Evolutionary conservation across 1,140 invertebrate species (phyloP).

Genomic region (Lepidurus couesii): DNA sequence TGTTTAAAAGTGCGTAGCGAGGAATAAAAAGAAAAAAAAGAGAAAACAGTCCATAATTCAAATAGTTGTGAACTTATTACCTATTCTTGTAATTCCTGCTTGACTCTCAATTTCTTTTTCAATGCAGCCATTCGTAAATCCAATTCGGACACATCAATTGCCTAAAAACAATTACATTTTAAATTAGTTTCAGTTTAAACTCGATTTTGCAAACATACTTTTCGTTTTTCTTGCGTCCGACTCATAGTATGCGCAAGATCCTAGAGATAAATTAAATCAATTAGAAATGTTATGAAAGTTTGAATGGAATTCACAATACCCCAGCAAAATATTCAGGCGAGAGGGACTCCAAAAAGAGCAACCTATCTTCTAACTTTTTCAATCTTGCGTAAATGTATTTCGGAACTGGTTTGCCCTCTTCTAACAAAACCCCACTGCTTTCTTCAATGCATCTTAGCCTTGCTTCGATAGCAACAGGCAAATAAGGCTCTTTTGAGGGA

Average conservation of each 20-base stretch:
- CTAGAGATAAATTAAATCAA: neutral
- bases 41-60: neutral
- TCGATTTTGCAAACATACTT: neutral
- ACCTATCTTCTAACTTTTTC: constrained; percentile 59
- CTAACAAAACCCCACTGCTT: constrained; percentile 48
- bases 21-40: neutral
- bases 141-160: neutral
- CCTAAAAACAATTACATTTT: neutral
- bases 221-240: neutral
- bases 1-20: neutral
- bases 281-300: neutral
- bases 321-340: constrained; percentile 61
- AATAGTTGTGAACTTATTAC: neutral
- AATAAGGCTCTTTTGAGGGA: constrained; percentile 41
- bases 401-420: constrained; percentile 45
- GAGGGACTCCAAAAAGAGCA: constrained; percentile 59
- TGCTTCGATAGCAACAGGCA: constrained; percentile 51
- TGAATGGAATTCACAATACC: neutral
- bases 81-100: constrained; percentile 7
- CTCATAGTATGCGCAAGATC: neutral
- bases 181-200: neutral
- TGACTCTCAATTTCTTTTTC: neutral
- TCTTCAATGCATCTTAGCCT: constrained; percentile 53
- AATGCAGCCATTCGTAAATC: neutral
- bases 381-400: constrained; percentile 56